These are phyloP conservation scores for Xestia ashworthii DNA, from an alignment of 2,888 invertebrate genomes.

Conservation along the genomic window DNA sequence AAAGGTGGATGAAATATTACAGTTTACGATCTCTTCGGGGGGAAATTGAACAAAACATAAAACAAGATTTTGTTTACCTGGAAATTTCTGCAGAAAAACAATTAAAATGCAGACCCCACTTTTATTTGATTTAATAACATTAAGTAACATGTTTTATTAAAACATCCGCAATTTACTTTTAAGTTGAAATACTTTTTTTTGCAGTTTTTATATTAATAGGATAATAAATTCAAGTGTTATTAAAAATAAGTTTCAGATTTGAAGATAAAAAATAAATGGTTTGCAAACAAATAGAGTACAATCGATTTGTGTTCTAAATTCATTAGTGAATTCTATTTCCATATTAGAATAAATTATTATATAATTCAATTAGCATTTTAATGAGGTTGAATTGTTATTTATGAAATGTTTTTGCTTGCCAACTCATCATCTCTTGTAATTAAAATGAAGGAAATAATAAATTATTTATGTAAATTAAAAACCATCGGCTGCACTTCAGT, in stretches of 20 bases:
- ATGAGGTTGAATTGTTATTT: constrained; percentile 35
- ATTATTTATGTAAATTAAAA: constrained; percentile 21
- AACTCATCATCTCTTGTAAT: constrained; percentile 28
- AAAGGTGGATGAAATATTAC: constrained; percentile 80
- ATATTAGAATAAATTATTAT: constrained; percentile 24
- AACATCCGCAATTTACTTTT: not conserved
- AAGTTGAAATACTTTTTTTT: not conserved
- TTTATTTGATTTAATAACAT: constrained; percentile 3
- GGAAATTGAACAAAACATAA: constrained; percentile 16
- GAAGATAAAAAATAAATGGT: constrained; percentile 59
- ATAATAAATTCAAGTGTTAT: constrained; percentile 56
- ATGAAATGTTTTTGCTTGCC: constrained; percentile 44
- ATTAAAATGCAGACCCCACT: not conserved
- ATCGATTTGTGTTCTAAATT: constrained; percentile 49
- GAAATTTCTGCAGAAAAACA: constrained; percentile 8
- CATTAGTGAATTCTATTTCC: not conserved
- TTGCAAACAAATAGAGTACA: constrained; percentile 36
- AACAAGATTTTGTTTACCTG: constrained; percentile 8
- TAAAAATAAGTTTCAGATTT: not conserved
- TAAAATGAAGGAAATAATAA: constrained; percentile 33
- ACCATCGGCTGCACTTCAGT: not conserved
- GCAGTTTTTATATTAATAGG: not conserved
- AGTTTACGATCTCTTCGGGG: constrained; percentile 26
- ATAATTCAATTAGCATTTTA: constrained; percentile 52
- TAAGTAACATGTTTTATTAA: not conserved